A percentile compares a stretch with the other conserved stretches of the same genome.
Evolutionary conservation across 1,140 invertebrate species (phyloP).

Genomic region (Drosophila baimaii): DNA sequence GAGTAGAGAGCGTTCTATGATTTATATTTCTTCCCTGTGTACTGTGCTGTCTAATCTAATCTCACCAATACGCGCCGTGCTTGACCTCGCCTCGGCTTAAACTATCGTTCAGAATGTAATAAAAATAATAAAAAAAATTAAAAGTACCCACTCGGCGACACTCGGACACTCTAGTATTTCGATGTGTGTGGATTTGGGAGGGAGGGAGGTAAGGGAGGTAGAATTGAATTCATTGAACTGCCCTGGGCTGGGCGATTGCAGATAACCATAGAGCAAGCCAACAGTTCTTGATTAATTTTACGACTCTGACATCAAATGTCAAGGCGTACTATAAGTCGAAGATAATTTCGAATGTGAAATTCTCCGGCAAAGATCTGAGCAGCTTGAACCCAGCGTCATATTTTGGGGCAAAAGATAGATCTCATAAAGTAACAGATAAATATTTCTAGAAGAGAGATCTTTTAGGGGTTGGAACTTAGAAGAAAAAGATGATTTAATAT

Average conservation of each 20-base stretch:
- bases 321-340: slow-evolving; percentile 17
- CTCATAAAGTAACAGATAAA: neutral
- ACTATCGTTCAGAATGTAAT: slow-evolving; percentile 60
- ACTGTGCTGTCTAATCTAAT: slow-evolving; percentile 61
- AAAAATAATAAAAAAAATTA: slow-evolving; percentile 69
- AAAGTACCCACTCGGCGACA: slow-evolving; percentile 36
- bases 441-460: too few species aligned
- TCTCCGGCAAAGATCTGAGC: neutral
- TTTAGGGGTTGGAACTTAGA: neutral
- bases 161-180: slow-evolving; percentile 11
- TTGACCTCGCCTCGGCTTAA: slow-evolving; percentile 60
- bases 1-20: too few species aligned
- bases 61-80: slow-evolving; percentile 48
- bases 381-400: neutral
- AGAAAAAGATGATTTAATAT: neutral
- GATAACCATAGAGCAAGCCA: slow-evolving; percentile 26
- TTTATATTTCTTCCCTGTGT: neutral
- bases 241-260: neutral
- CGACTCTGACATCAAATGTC: slow-evolving; percentile 56
- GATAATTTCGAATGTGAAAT: slow-evolving; percentile 6
- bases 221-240: slow-evolving; percentile 53
- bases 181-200: slow-evolving; percentile 30
- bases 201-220: too few species aligned
- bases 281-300: slow-evolving; percentile 60
- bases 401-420: neutral